Evolutionary conservation across 2,888 invertebrate species (phyloP).

Genomic region (Graphium colonna): DNA sequence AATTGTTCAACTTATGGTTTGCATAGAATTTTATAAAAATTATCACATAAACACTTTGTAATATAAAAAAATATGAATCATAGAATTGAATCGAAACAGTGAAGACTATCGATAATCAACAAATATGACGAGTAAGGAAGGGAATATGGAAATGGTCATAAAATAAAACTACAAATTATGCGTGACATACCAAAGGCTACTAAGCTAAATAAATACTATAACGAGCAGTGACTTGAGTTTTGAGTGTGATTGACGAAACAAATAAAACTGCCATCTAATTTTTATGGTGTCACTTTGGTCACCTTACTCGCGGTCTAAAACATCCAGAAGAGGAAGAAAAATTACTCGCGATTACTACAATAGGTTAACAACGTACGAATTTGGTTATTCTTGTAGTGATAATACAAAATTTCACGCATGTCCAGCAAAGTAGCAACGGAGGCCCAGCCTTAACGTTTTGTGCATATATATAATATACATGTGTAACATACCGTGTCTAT

Average conservation of each 20-base stretch:
- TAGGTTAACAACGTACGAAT: neutral
- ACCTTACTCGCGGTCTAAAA: neutral
- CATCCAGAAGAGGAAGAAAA: slow-evolving; percentile 14
- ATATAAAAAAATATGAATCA: no score
- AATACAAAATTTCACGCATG: slow-evolving; percentile 1
- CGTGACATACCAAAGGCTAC: neutral
- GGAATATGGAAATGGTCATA: no score
- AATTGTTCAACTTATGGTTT: no score
- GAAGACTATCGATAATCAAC: no score
- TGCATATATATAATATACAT: slow-evolving; percentile 9
- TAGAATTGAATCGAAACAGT: no score
- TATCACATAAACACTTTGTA: no score
- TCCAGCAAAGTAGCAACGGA: slow-evolving; percentile 10
- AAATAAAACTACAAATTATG: neutral
- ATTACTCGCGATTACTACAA: neutral
- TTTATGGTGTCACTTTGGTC: neutral
- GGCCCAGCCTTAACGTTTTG: slow-evolving; percentile 12
- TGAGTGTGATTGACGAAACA: no score
- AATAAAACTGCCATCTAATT: neutral
- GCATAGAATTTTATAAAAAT: no score
- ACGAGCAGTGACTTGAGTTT: no score
- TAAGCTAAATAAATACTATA: slow-evolving; percentile 4
- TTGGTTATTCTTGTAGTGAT: neutral
- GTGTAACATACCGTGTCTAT: neutral
- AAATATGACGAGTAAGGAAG: no score